Conservation (phyloP, 2,888 invertebrate genomes). For the Apamea crenata region DNA sequence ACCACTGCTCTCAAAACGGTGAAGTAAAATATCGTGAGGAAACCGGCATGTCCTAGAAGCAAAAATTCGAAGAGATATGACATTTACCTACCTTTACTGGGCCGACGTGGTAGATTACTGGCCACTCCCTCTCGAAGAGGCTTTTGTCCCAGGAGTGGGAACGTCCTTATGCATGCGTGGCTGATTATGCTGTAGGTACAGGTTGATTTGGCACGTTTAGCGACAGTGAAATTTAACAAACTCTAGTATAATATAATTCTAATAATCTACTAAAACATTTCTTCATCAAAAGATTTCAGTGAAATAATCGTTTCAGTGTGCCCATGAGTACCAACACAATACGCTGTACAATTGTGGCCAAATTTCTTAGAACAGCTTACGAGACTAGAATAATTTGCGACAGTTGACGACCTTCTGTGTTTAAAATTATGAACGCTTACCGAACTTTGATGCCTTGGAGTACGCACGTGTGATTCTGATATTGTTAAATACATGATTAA, state of each 20-base stretch:
- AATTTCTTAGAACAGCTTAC: constrained; percentile 23
- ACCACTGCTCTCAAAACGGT: background rate
- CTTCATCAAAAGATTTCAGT: constrained; percentile 3
- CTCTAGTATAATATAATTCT: background rate
- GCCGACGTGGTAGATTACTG: background rate
- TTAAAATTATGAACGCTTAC: constrained; percentile 16
- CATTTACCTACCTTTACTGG: background rate
- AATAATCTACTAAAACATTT: background rate
- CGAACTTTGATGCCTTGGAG: constrained; percentile 8
- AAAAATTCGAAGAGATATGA: background rate
- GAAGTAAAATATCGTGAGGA: background rate
- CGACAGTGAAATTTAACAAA: background rate
- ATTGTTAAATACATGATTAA: constrained; percentile 30
- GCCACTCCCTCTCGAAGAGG: background rate
- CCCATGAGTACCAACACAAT: constrained; percentile 23
- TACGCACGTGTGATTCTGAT: constrained; percentile 18
- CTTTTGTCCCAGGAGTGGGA: background rate
- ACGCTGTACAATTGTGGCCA: constrained; percentile 9
- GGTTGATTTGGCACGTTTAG: background rate
- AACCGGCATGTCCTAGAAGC: background rate
- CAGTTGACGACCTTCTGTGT: constrained; percentile 34
- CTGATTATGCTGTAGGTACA: background rate
- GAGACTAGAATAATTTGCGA: constrained; percentile 38
- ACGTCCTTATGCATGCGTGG: background rate
- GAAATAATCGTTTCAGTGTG: constrained; percentile 12